Base-by-base conservation (phyloP, 92 coral and sea anemone species). In the Epizoanthus scotinus region DNA sequence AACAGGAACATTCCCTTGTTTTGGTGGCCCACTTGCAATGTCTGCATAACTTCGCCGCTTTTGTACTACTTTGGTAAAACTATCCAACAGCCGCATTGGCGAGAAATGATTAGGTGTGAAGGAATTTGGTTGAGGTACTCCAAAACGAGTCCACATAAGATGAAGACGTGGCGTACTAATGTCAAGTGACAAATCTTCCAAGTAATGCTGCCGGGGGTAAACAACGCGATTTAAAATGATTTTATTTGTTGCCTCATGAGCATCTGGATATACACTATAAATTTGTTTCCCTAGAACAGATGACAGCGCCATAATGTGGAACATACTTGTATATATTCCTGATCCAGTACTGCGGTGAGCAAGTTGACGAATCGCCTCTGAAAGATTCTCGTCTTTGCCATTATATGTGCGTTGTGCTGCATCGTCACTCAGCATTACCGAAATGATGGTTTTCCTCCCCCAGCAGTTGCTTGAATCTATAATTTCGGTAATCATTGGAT, bases 211-310 rank as follows among this genome's bases (percentile, higher is more conserved):
- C 22, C 78, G 85, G 19, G 78, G 85, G 42, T 55, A 56, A 10
- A 68, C 29, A 13, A 81, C 20, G 44, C 65, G 64, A 22, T 81
- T 74, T 15, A 66, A 53, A 3, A 81, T 21, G 14, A 73, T n/a
- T 15, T 59, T 56, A 40, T 47, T 52, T 8, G 62, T 29, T n/a
- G n/a, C 28, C 67, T 56, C 81, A 14, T 75, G 81, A 21, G 42
- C 78, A 28, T 67, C 85, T 10, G 85, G 85, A 70, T 81, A 81
- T 10, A 81, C 85, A 15, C 78, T 40, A 81, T 64, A 67, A 2
- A 81, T 67, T 12, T 61, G 77, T 27, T 34, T 74, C n/a, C 42
- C 29, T 7, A 81, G 78, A 29, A 54, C 85, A 67, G 85, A 81
- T 17, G 85, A 66, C 19, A 81, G 62, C 0, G 85, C 77, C 65